Percentiles rank a stretch among this genome's conserved stretches.
These are phyloP conservation scores for Chaunax sp. DNA, from an alignment of 2,797 vertebrate genomes.

Conservation along the genomic window DNA sequence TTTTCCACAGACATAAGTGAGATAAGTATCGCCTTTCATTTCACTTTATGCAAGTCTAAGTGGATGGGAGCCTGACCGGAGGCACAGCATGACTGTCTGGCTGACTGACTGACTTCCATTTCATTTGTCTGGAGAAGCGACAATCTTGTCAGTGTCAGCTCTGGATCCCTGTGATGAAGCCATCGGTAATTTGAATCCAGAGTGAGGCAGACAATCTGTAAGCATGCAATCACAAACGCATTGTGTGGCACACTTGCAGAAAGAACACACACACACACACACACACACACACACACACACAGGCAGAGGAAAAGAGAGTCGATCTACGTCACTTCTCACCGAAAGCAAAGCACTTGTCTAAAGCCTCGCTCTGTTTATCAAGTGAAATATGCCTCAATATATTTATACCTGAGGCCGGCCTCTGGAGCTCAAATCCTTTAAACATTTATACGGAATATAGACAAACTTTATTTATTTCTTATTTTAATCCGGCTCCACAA, in stretches of 20 bases:
- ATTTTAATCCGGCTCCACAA: constrained; percentile 38
- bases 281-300: constrained; percentile 5
- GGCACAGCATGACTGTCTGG: constrained; percentile 29
- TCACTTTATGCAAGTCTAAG: constrained; percentile 44
- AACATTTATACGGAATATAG: constrained; percentile 69
- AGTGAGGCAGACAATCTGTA: constrained; percentile 12
- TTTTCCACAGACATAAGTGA: constrained; percentile 39
- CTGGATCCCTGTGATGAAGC: constrained; percentile 35
- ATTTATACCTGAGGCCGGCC: constrained; percentile 63
- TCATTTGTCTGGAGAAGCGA: constrained; percentile 39
- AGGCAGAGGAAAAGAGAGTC: constrained; percentile 1
- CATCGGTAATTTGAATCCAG: constrained; percentile 39
- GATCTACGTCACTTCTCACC: constrained; percentile 48
- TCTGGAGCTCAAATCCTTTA: constrained; percentile 59
- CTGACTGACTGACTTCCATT: constrained; percentile 46
- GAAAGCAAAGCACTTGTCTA: constrained; percentile 42
- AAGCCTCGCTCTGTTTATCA: constrained; percentile 42
- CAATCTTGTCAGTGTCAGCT: constrained; percentile 46
- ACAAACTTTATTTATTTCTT: constrained; percentile 58
- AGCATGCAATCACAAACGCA: constrained; percentile 12
- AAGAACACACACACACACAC: background rate
- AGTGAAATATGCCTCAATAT: constrained; percentile 44
- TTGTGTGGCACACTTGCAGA: background rate
- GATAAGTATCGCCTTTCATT: constrained; percentile 38
- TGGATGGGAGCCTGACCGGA: constrained; percentile 53